A percentile compares a stretch with the other conserved stretches of the same genome.
Conservation (phyloP, 2,797 vertebrate genomes). For the Amphiprion clarkii region DNA sequence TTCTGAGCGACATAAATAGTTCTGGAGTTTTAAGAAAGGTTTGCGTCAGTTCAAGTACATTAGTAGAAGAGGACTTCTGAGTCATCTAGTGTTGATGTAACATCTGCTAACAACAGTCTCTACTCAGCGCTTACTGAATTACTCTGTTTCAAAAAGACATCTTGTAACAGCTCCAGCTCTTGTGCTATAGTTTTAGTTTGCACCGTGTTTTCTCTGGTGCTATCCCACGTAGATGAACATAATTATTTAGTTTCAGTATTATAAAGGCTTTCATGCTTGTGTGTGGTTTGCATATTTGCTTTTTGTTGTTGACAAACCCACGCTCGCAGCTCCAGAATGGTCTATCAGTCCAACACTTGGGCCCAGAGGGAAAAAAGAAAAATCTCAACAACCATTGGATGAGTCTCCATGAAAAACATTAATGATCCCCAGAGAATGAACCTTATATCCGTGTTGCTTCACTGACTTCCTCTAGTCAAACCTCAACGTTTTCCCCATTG, state of each 20-base stretch:
- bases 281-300: no score
- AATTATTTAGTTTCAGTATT: slow-evolving; percentile 3
- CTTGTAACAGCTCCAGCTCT: no score
- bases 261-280: not conserved
- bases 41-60: not conserved
- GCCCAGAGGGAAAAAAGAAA: not conserved
- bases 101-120: not conserved
- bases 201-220: not conserved
- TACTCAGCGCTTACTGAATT: not conserved
- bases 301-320: no score
- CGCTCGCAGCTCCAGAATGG: not conserved
- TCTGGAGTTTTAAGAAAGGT: not conserved
- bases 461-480: not conserved
- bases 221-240: not conserved
- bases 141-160: no score
- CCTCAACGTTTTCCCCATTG: slow-evolving; percentile 12
- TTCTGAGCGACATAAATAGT: not conserved
- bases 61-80: not conserved
- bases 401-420: slow-evolving; percentile 4
- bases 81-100: not conserved
- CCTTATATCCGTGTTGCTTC: slow-evolving; percentile 7
- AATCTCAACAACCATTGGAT: not conserved
- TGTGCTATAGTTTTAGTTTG: not conserved
- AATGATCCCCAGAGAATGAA: not conserved
- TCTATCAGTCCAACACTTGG: not conserved